Conservation (phyloP, 1,140 invertebrate species). For the Apis mellifera region DNA sequence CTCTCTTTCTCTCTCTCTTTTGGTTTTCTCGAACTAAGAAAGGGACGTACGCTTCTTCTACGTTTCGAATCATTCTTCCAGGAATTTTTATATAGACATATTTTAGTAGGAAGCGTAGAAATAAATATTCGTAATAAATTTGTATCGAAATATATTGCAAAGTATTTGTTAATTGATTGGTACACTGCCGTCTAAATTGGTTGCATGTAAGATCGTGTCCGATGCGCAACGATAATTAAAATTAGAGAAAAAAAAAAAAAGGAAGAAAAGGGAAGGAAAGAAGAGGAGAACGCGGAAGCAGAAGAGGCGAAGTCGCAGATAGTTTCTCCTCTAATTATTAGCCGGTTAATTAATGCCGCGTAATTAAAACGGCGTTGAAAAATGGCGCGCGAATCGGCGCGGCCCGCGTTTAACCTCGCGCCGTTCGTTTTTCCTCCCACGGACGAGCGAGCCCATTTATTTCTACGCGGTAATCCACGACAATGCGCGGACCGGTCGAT, state of each 20-base stretch:
- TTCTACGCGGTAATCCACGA: slow-evolving; percentile 45
- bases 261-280: background rate
- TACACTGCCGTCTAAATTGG: no score
- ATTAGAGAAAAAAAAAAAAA: background rate
- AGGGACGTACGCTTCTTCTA: no score
- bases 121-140: no score
- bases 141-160: no score
- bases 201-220: no score
- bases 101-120: no score
- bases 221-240: background rate
- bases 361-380: slow-evolving; percentile 33
- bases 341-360: slow-evolving; percentile 30
- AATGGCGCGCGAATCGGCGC: slow-evolving; percentile 7
- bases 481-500: slow-evolving; percentile 49
- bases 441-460: slow-evolving; percentile 49
- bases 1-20: no score
- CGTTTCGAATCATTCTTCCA: no score
- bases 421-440: slow-evolving; percentile 46
- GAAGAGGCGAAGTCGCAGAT: no score
- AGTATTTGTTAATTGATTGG: no score
- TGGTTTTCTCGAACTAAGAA: no score
- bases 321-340: slow-evolving; percentile 26
- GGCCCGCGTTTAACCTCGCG: slow-evolving; percentile 1
- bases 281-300: background rate
- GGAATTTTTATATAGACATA: no score